Percentiles rank a stretch among this genome's conserved stretches.
These are phyloP conservation scores for Hippocampus abdominalis DNA, from an alignment of 2,113 vertebrate species.

Conservation along the genomic window DNA sequence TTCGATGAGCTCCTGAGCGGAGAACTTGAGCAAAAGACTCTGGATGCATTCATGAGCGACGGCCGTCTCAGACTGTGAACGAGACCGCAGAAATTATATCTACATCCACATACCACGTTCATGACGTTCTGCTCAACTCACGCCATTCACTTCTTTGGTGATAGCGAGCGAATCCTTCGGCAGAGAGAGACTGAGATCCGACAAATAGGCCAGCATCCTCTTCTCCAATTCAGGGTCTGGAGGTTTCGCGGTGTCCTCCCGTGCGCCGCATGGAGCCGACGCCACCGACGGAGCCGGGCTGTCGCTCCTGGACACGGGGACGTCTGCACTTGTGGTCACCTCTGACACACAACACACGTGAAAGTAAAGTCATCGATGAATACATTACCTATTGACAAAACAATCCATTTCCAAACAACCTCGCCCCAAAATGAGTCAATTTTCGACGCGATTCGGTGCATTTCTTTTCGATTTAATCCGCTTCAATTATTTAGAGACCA, in stretches of 20 bases:
- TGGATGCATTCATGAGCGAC: slow-evolving; percentile 79
- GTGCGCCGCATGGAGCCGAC: slow-evolving; percentile 53
- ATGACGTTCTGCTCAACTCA: slow-evolving; percentile 46
- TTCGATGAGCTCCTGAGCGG: slow-evolving; percentile 89
- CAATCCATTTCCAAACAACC: no score
- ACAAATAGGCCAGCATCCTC: slow-evolving; percentile 83
- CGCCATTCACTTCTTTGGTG: slow-evolving; percentile 79
- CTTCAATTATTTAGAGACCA: no score
- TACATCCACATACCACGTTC: neutral
- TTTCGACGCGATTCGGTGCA: no score
- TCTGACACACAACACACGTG: slow-evolving; percentile 55
- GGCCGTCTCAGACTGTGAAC: slow-evolving; percentile 74
- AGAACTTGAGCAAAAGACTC: slow-evolving; percentile 88
- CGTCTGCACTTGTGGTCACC: slow-evolving; percentile 71
- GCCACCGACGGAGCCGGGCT: slow-evolving; percentile 80
- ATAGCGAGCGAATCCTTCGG: slow-evolving; percentile 85
- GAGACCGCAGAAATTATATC: neutral
- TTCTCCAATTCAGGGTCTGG: slow-evolving; percentile 87
- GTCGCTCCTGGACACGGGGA: slow-evolving; percentile 76
- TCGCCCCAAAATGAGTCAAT: no score
- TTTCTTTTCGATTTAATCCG: no score
- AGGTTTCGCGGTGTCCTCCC: slow-evolving; percentile 72
- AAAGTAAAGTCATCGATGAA: neutral
- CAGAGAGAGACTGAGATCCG: slow-evolving; percentile 80
- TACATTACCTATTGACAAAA: neutral